Conservation (phyloP, 2,113 vertebrate species). For the Leptosomus discolor region DNA sequence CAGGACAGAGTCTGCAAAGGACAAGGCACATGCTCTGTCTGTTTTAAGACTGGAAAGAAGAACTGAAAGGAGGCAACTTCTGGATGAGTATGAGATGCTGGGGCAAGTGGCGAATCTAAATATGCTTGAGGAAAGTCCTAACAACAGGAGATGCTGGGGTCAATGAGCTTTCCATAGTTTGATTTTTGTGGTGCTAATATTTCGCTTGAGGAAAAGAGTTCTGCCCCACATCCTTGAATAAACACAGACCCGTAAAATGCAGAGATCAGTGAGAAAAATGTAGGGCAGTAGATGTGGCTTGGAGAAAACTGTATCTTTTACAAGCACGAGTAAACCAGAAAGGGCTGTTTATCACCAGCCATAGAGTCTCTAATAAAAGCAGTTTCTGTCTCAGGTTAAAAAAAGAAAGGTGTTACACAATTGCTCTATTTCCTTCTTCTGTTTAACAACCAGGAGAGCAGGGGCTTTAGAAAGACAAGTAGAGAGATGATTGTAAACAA, state of each 20-base stretch:
- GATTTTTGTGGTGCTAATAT: background rate
- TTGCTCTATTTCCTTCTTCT: conserved; percentile 33
- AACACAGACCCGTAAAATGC: background rate
- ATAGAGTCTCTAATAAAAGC: background rate
- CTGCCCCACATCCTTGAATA: background rate
- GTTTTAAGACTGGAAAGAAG: background rate
- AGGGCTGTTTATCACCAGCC: background rate
- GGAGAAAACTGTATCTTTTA: background rate
- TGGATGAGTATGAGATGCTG: background rate
- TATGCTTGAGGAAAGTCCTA: background rate
- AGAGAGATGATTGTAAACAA: background rate
- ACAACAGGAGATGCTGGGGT: background rate
- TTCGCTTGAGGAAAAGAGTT: background rate
- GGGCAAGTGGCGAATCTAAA: background rate
- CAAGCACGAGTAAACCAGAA: background rate
- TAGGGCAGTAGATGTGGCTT: background rate
- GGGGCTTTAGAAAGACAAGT: conserved; percentile 2
- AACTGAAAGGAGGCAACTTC: background rate
- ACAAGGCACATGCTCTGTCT: background rate
- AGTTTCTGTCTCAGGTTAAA: conserved; percentile 38
- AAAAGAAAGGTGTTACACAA: conserved; percentile 50
- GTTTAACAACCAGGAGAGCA: background rate
- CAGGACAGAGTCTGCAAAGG: background rate
- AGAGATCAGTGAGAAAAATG: background rate
- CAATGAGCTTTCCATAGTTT: background rate